phyloP scores from a whole-genome alignment of 1,140 invertebrate genomes.

The Drosophila repleta region DNA sequence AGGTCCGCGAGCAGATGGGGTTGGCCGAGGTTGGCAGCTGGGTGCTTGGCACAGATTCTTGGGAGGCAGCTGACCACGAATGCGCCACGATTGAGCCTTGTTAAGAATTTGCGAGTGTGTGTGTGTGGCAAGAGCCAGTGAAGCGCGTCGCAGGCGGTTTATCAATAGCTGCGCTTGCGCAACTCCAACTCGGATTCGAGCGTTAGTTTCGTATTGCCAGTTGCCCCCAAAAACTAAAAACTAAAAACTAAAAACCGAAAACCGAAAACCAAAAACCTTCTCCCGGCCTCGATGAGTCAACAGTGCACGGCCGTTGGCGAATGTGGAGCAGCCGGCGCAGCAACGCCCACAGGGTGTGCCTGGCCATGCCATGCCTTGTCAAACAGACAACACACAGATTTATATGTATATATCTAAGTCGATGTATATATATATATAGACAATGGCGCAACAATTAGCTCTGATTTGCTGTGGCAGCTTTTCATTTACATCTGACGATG shows the following conservation, averaged over 20 bases:
- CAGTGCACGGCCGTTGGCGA: slow-evolving; percentile 9
- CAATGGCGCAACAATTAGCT: slow-evolving; percentile 47
- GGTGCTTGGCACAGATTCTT: too few relatives aligned
- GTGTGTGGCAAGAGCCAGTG: slow-evolving; percentile 34
- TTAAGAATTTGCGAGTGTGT: slow-evolving; percentile 33
- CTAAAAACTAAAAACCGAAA: too few relatives aligned
- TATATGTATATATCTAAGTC: not conserved
- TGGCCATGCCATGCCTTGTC: slow-evolving; percentile 48
- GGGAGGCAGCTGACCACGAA: too few relatives aligned
- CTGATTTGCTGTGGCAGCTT: slow-evolving; percentile 68
- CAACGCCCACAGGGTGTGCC: slow-evolving; percentile 71
- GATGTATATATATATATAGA: not conserved
- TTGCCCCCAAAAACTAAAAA: not conserved
- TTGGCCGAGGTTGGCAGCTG: not conserved
- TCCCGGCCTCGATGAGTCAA: slow-evolving; percentile 53
- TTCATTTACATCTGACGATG: slow-evolving; percentile 59
- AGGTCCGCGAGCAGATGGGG: not conserved
- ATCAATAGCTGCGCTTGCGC: slow-evolving; percentile 22
- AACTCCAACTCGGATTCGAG: slow-evolving; percentile 1
- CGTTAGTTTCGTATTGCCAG: not conserved
- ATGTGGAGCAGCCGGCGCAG: slow-evolving; percentile 53
- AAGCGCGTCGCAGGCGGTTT: slow-evolving; percentile 34
- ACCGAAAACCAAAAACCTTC: slow-evolving; percentile 22
- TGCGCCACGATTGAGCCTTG: slow-evolving; percentile 22
- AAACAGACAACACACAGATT: not conserved